A percentile compares a stretch with the other conserved stretches of the same genome.
Evolutionary conservation across 2,888 invertebrate genomes (phyloP).

Genomic region (Physocephala rufipes): DNA sequence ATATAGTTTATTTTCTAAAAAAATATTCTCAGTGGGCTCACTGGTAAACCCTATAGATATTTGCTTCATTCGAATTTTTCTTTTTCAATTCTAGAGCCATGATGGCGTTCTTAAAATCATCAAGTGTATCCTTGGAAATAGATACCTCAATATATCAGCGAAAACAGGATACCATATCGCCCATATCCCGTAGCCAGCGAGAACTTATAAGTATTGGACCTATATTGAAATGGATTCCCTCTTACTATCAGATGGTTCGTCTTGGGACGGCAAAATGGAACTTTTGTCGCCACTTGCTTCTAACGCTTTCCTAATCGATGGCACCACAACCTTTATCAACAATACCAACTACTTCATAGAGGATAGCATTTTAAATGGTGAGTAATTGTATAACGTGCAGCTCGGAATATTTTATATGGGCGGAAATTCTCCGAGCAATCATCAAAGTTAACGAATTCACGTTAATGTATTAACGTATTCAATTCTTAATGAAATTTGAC

Average conservation of each 20-base stretch:
- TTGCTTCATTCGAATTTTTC: neutral
- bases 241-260: constrained; percentile 61
- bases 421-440: too few relatives aligned
- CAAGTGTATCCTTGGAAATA: constrained; percentile 73
- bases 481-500: too few relatives aligned
- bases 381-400: neutral
- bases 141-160: constrained; percentile 59
- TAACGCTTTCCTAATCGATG: constrained; percentile 60
- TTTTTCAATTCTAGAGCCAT: constrained; percentile 74
- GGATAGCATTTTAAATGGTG: constrained; percentile 52
- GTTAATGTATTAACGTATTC: too few relatives aligned
- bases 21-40: too few relatives aligned
- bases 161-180: constrained; percentile 40
- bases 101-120: constrained; percentile 80
- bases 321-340: constrained; percentile 51
- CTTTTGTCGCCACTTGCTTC: constrained; percentile 50
- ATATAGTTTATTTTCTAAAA: too few relatives aligned
- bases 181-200: constrained; percentile 44
- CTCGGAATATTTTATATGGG: neutral
- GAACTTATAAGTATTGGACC: constrained; percentile 41
- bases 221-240: constrained; percentile 61
- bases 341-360: constrained; percentile 60
- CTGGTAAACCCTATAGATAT: neutral
- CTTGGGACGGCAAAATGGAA: constrained; percentile 64
- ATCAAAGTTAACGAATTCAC: too few relatives aligned